Evolutionary conservation across 2,888 invertebrate species (phyloP), one percentile per base, ranked within the genome.

Genomic region (Spatulosminthurus flaviceps): DNA sequence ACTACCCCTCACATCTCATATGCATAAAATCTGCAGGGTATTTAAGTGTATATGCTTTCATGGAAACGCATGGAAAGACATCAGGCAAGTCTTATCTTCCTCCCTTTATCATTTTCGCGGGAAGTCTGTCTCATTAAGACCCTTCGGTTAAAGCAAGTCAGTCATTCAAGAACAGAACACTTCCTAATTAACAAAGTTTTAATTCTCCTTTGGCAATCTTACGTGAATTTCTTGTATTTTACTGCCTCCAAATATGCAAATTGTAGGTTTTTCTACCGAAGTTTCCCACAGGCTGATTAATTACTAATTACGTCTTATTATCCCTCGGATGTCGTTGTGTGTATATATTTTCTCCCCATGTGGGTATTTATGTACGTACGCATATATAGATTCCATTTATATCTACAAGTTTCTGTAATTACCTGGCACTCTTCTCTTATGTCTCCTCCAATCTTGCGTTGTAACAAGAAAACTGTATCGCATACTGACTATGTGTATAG

Each of bases 121-220:
- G 74, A 74, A 74, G 29, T 74, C 74, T 34, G 61, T 29, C 74
- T 74, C 74, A 74, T 74, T 74, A 74, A 61, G 34, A 60, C 74
- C n/a, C 61, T 64, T 74, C 61, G 74, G 61, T 72, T 74, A 22
- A 74, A 74, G 61, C 28, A 61, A 74, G 74, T 34, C 74, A 74
- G 64, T 34, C 74, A 74, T 73, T 73, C 73, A 73, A 60, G 73
- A 73, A 67, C 22, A 72, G 42, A 72, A 74, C 74, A 64, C 74
- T 74, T 74, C 61, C 74, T 74, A 74, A 74, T 74, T 74, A 74
- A 74, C 74, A 74, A 74, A 74, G 74, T 74, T 74, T 74, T 74
- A 61, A 74, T 74, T 74, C 60, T 74, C 64, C 74, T 21, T 74
- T 74, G 74, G 34, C 74, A 74, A 74, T 74, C 74, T 74, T 64